Evolutionary conservation across 2,888 invertebrate genomes (phyloP).

Genomic region (Dicroscelio sp.): DNA sequence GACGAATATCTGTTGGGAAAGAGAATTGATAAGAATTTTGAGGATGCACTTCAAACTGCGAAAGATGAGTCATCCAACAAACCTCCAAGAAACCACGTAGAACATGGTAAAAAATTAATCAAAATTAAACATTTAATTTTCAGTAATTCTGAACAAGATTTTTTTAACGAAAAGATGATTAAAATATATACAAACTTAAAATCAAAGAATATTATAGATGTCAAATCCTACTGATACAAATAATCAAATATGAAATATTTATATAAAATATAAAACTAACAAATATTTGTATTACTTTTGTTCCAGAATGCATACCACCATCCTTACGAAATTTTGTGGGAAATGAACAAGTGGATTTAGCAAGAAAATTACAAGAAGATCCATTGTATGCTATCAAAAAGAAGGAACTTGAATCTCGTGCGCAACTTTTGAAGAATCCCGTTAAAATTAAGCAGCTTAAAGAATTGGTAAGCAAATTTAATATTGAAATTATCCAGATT

Average conservation of each 20-base stretch:
- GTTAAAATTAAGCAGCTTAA: slow-evolving; percentile 97
- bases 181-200: background rate
- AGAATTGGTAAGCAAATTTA: slow-evolving; percentile 93
- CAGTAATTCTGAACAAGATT: background rate
- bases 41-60: slow-evolving; percentile 93
- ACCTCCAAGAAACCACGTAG: slow-evolving; percentile 93
- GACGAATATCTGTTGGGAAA: slow-evolving; percentile 98
- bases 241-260: too few relatives aligned
- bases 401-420: slow-evolving; percentile 97
- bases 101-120: slow-evolving; percentile 91
- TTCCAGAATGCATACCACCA: slow-evolving; percentile 95
- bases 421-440: slow-evolving; percentile 97
- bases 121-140: background rate
- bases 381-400: slow-evolving; percentile 97
- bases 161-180: background rate
- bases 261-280: too few relatives aligned
- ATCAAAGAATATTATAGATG: too few relatives aligned
- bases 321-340: slow-evolving; percentile 93
- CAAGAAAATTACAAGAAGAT: slow-evolving; percentile 98
- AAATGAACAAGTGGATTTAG: slow-evolving; percentile 96
- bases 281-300: slow-evolving; percentile 18
- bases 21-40: slow-evolving; percentile 96
- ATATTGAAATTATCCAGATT: too few relatives aligned
- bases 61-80: slow-evolving; percentile 91
- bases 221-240: background rate